Evolutionary conservation across 2,797 vertebrate genomes (phyloP).

Genomic region (Bovichtus variegatus): DNA sequence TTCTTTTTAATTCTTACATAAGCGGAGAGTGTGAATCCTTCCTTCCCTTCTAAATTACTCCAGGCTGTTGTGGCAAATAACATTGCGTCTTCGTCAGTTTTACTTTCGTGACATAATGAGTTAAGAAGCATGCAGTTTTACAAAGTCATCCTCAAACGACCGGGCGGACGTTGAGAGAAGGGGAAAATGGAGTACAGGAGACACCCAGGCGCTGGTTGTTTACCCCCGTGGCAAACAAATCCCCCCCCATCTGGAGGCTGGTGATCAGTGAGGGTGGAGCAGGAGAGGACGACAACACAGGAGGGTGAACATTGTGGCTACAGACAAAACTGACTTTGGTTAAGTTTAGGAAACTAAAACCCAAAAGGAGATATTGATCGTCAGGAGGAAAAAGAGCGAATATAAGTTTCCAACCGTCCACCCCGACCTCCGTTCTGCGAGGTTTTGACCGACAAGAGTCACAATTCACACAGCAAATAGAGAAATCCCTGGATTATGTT

Average conservation of each 20-base stretch:
- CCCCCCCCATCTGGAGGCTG: conserved; percentile 56
- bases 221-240: conserved; percentile 73
- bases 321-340: neutral
- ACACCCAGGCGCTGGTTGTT: conserved; percentile 68
- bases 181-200: conserved; percentile 36
- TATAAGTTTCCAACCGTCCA: neutral
- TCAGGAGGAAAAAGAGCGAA: neutral
- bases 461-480: neutral
- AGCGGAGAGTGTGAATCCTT: conserved; percentile 52
- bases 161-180: neutral
- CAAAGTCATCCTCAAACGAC: conserved; percentile 18
- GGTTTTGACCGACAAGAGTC: neutral
- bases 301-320: conserved; percentile 2
- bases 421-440: neutral
- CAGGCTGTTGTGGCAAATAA: conserved; percentile 23
- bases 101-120: conserved; percentile 11
- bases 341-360: neutral
- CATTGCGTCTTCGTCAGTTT: conserved; percentile 12
- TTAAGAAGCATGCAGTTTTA: conserved; percentile 17
- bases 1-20: conserved; percentile 22
- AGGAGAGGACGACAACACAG: conserved; percentile 9
- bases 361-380: neutral
- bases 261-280: conserved; percentile 39
- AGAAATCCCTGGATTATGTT: neutral
- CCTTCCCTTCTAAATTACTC: conserved; percentile 1